phyloP scores from a whole-genome alignment of 2,888 invertebrate genomes.

The Frankliniella intonsa region DNA sequence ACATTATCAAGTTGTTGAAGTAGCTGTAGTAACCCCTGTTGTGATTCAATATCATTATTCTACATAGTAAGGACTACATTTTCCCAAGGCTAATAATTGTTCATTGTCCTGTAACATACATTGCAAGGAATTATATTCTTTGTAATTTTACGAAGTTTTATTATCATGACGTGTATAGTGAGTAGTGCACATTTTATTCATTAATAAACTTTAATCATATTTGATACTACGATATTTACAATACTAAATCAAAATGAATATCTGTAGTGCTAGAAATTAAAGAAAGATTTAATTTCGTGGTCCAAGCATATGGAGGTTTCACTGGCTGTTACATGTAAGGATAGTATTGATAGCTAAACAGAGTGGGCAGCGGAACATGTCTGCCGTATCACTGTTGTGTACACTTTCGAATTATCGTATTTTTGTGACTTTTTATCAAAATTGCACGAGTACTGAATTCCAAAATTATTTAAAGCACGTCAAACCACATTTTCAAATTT shows the following conservation, averaged over 20 bases:
- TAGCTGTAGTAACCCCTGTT: neutral
- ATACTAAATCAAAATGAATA: constrained; percentile 10
- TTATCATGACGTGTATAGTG: too few relatives aligned
- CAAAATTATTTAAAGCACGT: neutral
- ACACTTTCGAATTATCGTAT: constrained; percentile 15
- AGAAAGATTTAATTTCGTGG: neutral
- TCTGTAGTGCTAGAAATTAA: constrained; percentile 4
- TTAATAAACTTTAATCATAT: neutral
- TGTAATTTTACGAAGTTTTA: too few relatives aligned
- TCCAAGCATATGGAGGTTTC: neutral
- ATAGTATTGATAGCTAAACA: too few relatives aligned
- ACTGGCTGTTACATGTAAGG: neutral
- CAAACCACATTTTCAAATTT: neutral
- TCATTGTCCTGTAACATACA: neutral
- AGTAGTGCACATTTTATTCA: too few relatives aligned
- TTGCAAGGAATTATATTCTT: too few relatives aligned
- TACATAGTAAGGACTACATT: neutral
- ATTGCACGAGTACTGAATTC: constrained; percentile 4
- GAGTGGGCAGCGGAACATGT: too few relatives aligned
- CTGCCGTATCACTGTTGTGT: neutral
- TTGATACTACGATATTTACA: constrained; percentile 18
- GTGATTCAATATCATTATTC: too few relatives aligned
- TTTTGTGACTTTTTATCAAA: constrained; percentile 19
- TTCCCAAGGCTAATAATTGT: neutral
- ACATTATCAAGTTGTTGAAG: neutral